Percentiles rank a stretch among this genome's conserved stretches.
phyloP scores from a whole-genome alignment of 2,888 invertebrate species.

The Notodonta dromedarius region DNA sequence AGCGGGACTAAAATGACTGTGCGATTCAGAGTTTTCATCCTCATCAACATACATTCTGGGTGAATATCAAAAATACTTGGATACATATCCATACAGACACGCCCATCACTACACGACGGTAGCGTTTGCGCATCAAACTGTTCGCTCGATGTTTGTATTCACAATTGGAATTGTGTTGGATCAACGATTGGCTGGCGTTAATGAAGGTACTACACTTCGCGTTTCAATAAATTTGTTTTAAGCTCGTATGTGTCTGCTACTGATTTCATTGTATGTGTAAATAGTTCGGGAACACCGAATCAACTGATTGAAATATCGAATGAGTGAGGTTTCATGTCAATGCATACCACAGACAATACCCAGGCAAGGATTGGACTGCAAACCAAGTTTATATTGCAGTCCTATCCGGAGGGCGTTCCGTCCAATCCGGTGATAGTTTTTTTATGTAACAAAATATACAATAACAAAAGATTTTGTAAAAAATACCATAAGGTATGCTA shows the following conservation, averaged over 20 bases:
- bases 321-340: too few relatives aligned
- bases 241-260: conserved; percentile 1
- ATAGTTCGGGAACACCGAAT: too few relatives aligned
- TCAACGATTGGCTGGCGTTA: conserved; percentile 4
- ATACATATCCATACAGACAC: not conserved
- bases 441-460: too few relatives aligned
- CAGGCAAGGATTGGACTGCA: too few relatives aligned
- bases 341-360: too few relatives aligned
- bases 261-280: not conserved
- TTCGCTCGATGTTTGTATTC: conserved; percentile 5
- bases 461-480: too few relatives aligned
- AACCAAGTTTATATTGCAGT: too few relatives aligned
- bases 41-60: not conserved
- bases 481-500: too few relatives aligned
- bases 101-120: not conserved
- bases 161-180: conserved; percentile 6
- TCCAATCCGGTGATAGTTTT: too few relatives aligned
- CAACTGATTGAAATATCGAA: not conserved
- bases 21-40: not conserved
- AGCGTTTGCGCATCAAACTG: conserved; percentile 5
- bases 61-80: not conserved
- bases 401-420: too few relatives aligned
- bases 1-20: not conserved
- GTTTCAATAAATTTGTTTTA: conserved; percentile 5
- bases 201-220: not conserved